phyloP scores from a whole-genome alignment of 2,888 invertebrate genomes.

The Spisula subtruncata region DNA sequence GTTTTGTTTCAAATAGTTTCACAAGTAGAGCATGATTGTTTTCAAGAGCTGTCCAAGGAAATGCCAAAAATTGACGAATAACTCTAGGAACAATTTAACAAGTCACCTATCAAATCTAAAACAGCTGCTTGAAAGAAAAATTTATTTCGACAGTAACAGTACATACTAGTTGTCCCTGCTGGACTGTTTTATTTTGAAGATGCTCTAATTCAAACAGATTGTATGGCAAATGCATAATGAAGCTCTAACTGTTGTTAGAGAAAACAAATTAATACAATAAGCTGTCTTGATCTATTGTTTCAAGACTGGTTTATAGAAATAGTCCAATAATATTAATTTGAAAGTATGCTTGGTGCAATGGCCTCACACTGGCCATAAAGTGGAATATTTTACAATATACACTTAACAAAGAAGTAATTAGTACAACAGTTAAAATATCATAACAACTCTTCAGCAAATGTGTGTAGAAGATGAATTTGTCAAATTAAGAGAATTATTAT shows the following conservation, averaged over 20 bases:
- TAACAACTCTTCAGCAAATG: neutral
- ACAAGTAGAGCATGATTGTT: no score
- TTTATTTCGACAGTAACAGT: conserved; percentile 3
- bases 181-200: no score
- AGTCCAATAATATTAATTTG: neutral
- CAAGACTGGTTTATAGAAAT: neutral
- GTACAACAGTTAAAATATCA: neutral
- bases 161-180: neutral
- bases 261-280: no score
- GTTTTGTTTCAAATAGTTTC: no score
- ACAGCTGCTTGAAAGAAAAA: conserved; percentile 5
- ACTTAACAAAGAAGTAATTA: neutral
- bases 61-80: neutral
- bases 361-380: neutral
- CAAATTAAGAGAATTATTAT: neutral
- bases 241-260: no score
- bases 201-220: neutral
- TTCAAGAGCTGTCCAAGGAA: neutral
- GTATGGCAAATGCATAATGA: no score
- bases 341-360: neutral
- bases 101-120: neutral
- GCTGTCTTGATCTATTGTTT: neutral
- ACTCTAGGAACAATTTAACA: no score
- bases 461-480: conserved; percentile 5
- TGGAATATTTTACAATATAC: neutral